Evolutionary conservation across 2,888 invertebrate genomes (phyloP).

Genomic region (Machimus rusticus): DNA sequence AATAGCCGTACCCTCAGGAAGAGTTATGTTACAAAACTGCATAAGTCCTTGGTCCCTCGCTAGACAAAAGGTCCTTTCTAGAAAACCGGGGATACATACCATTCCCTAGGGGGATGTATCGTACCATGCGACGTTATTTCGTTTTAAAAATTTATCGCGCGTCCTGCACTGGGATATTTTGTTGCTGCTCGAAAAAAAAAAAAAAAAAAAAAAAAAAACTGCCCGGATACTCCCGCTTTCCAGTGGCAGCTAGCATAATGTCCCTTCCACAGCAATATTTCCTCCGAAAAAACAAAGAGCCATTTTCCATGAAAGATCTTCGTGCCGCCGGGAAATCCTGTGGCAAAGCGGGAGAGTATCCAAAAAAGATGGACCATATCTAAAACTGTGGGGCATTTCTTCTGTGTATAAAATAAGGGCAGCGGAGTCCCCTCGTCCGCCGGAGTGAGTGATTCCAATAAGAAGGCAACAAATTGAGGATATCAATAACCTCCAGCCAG

Average conservation of each 20-base stretch:
- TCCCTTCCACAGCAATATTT: background rate
- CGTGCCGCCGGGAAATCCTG: background rate
- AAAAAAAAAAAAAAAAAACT: background rate
- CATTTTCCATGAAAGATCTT: background rate
- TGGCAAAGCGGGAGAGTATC: background rate
- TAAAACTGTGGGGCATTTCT: background rate
- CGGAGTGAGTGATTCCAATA: constrained; percentile 33
- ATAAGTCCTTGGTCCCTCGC: background rate
- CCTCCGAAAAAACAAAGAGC: background rate
- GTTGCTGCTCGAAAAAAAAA: background rate
- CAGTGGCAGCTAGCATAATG: background rate
- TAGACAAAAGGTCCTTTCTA: background rate
- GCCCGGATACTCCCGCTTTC: background rate
- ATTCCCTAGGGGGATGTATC: background rate
- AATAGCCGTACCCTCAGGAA: background rate
- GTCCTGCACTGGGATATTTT: background rate
- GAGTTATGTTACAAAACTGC: background rate
- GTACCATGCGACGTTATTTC: background rate
- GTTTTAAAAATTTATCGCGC: background rate
- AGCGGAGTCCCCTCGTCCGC: background rate
- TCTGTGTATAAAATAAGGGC: background rate
- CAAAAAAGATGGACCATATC: background rate
- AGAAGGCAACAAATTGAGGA: constrained; percentile 23
- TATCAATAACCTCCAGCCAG: constrained; percentile 12
- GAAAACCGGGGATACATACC: background rate